phyloP scores from a whole-genome alignment of 2,888 invertebrate species.

The Acanthococcus lagerstroemiae region DNA sequence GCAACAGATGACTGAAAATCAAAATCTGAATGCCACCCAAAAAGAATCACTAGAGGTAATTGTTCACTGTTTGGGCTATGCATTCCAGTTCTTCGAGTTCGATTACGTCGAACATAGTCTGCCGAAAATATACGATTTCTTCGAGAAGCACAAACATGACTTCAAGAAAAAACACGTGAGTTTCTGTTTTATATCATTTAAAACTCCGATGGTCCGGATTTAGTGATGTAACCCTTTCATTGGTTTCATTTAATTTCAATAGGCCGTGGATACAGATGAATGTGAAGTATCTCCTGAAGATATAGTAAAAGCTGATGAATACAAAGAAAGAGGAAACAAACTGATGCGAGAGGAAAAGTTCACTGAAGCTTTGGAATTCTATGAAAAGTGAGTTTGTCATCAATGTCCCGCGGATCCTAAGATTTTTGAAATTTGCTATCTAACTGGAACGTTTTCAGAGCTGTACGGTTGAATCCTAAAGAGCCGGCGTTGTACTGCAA shows the following conservation, averaged over 20 bases:
- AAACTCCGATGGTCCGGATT: no score
- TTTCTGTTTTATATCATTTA: background rate
- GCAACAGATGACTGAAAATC: conserved; percentile 14
- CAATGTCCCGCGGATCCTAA: background rate
- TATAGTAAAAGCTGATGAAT: conserved; percentile 56
- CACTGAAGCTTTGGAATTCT: conserved; percentile 70
- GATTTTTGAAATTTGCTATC: background rate
- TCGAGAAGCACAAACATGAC: conserved; percentile 15
- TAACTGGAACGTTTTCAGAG: conserved; percentile 51
- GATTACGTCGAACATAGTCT: conserved; percentile 12
- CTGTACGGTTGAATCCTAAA: conserved; percentile 72
- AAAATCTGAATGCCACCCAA: conserved; percentile 12
- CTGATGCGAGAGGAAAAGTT: conserved; percentile 77
- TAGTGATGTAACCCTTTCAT: background rate
- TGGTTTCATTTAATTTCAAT: background rate
- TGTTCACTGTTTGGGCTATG: conserved; percentile 31
- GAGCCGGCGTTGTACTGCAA: conserved; percentile 97
- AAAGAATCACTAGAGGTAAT: conserved; percentile 32
- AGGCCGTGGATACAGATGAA: conserved; percentile 37
- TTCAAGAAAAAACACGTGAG: conserved; percentile 17
- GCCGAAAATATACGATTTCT: conserved; percentile 16
- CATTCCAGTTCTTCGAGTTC: conserved; percentile 28
- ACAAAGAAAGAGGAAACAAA: conserved; percentile 79
- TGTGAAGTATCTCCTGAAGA: conserved; percentile 43
- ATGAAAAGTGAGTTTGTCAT: conserved; percentile 52